A percentile compares a stretch with the other conserved stretches of the same genome.
These are phyloP conservation scores for Pseudomugil tenellus DNA, from an alignment of 2,797 vertebrate species.

Conservation along the genomic window DNA sequence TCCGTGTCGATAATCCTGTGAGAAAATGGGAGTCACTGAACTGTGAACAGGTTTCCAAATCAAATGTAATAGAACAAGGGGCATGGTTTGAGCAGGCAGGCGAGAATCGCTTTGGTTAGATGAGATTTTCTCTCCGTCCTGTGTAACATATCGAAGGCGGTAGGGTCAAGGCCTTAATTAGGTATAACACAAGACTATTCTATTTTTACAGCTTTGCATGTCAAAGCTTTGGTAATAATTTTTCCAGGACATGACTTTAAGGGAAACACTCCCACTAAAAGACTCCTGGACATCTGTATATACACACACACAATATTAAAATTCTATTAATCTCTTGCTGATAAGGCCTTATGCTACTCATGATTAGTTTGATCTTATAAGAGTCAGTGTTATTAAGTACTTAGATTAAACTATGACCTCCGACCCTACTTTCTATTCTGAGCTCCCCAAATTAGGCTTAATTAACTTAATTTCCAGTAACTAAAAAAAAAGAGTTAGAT, in stretches of 20 bases:
- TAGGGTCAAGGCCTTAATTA: constrained; percentile 59
- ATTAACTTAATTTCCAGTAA: constrained; percentile 58
- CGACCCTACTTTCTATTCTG: constrained; percentile 49
- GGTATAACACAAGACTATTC: constrained; percentile 24
- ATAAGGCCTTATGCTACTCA: constrained; percentile 62
- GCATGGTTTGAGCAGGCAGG: constrained; percentile 56
- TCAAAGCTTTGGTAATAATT: constrained; percentile 41
- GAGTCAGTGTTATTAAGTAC: constrained; percentile 66
- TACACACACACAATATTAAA: constrained; percentile 48
- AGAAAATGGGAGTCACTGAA: constrained; percentile 71
- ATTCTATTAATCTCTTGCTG: constrained; percentile 63
- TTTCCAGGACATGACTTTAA: constrained; percentile 36
- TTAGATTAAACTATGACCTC: constrained; percentile 70
- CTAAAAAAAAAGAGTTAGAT: constrained; percentile 45
- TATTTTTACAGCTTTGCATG: constrained; percentile 49
- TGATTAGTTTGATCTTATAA: constrained; percentile 75
- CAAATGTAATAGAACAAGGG: constrained; percentile 71
- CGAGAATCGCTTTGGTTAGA: constrained; percentile 56
- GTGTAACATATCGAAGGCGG: constrained; percentile 42
- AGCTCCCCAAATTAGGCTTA: constrained; percentile 66
- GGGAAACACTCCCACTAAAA: constrained; percentile 5
- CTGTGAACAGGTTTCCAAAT: constrained; percentile 74
- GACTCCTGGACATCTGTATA: constrained; percentile 19
- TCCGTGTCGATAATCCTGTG: constrained; percentile 73
- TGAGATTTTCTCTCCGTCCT: constrained; percentile 56